Evolutionary conservation across 2,797 vertebrate species (phyloP), one percentile per base, ranked within the genome.

Genomic region (Pampus argenteus): DNA sequence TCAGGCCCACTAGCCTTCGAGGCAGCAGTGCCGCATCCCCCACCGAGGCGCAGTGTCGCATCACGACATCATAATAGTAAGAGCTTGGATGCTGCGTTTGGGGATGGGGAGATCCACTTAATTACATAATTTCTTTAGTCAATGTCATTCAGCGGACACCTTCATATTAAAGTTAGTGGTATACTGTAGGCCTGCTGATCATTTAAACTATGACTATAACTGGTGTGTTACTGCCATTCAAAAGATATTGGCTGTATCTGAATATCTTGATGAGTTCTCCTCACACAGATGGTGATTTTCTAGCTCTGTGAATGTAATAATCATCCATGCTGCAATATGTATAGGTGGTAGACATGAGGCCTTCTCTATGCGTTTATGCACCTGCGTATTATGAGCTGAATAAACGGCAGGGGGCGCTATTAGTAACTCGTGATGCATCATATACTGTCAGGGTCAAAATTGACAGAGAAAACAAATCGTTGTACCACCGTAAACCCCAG

Each of bases 361-460:
- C 74, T 76, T 3, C 51, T 50, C 34, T 52, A 3, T 70, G 68
- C 58, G 61, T 77, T 29, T 23, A 81, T 74, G 79, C 71, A 81
- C 68, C 66, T 86, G 69, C 51, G 34, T 69, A 67, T 42, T 77
- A 20, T 64, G 66, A 26, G 14, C 13, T 22, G 20, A 76, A 48
- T 65, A 42, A 47, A 34, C 54, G 68, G 6, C 66, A 87, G 92
- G 89, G 90, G 85, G 90, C 85, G 89, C 86, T 88, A 59, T 88
- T 83, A 52, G 22, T 40, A 51, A 47, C 7, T 55, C 38, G 63
- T 45, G 60, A 56, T 22, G 48, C 55, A 76, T 61, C n/a, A 31
- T 52, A 7, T 11, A 1, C 66, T 34, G 64, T 26, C 20, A 28
- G 42, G 29, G 40, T 66, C 11, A 31, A 55, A 38, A 36, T 22